Base-by-base conservation (phyloP, 2,113 vertebrate genomes). In the Redunca redunca region DNA sequence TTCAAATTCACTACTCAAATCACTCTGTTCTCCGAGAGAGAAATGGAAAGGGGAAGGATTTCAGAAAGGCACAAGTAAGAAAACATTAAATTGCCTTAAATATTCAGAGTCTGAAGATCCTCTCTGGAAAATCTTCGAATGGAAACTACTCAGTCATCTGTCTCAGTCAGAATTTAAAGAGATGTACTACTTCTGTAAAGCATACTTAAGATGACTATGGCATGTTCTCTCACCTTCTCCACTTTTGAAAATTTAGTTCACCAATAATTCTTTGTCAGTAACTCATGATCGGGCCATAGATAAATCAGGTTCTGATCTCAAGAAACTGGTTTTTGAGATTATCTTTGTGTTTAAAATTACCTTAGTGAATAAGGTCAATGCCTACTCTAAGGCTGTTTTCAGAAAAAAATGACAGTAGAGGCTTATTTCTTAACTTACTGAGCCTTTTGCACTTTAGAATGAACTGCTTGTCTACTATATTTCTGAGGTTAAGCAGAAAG, bases 51-150 rank as follows among this genome's bases (percentile, higher is more conserved):
- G 62, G 12, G 40, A 88, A 74, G 67, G 46, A 40, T 58, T 90
- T 53, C 28, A 94, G n/a, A 85, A 4, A 81, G 88, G 12, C 48
- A 84, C 8, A 10, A 50, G 3, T 53, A 90, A 95, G 83, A 95
- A 95, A 60, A 96, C 91, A 94, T 67, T 90, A 90, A 94, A 96
- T 0, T 95, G 48, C 43, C 77, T 96, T 97, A 90, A 89, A 77
- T 71, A 71, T 67, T 88, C 46, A 80, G 46, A 93, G 25, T 89
- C 55, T 92, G 43, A 86, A 92, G 3, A 91, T 57, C 40, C 58
- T 88, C 57, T 89, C 62, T 80, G 46, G 77, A 53, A 96, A 93
- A 83, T 95, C 90, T 67, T 97, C 43, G 88, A 64, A 92, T 40
- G 40, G 67, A 77, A 92, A 86, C 15, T 58, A 92, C 1, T 36